phyloP scores from a whole-genome alignment of 2,113 vertebrate species.

The Felis chaus region DNA sequence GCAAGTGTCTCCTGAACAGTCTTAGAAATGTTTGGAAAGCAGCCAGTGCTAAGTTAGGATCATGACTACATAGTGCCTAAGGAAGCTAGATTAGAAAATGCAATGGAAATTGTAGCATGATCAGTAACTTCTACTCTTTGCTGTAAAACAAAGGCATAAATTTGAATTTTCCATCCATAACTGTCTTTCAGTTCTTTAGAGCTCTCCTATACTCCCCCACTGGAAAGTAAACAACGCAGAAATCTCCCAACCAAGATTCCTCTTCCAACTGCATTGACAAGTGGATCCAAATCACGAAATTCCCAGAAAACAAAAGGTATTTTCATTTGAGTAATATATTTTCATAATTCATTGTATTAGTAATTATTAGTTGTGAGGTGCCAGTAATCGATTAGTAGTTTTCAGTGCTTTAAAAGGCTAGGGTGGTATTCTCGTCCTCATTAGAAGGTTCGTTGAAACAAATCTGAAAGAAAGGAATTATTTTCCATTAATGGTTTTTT shows the following conservation, averaged over 20 bases:
- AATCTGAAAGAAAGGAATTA: neutral
- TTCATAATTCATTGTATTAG: accelerated
- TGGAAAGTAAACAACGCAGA: conserved; percentile 96
- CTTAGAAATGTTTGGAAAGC: neutral
- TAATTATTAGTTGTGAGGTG: neutral
- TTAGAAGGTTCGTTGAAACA: neutral
- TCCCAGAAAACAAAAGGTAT: conserved; percentile 90
- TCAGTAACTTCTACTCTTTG: neutral
- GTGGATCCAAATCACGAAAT: conserved; percentile 87
- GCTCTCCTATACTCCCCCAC: conserved; percentile 89
- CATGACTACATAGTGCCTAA: neutral
- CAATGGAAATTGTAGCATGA: neutral
- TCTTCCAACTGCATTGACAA: conserved; percentile 80
- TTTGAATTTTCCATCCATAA: neutral
- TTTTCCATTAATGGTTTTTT: neutral
- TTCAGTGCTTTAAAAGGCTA: neutral
- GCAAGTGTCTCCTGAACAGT: neutral
- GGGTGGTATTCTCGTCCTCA: neutral
- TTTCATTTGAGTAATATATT: neutral
- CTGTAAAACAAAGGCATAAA: neutral
- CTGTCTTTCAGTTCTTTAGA: conserved; percentile 91
- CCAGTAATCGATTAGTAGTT: neutral
- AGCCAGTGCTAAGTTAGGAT: neutral
- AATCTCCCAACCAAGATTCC: conserved; percentile 91
- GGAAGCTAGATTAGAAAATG: neutral